Evolutionary conservation across 2,888 invertebrate genomes (phyloP), one percentile per base, ranked within the genome.

Genomic region (Malthinus flaveolus): DNA sequence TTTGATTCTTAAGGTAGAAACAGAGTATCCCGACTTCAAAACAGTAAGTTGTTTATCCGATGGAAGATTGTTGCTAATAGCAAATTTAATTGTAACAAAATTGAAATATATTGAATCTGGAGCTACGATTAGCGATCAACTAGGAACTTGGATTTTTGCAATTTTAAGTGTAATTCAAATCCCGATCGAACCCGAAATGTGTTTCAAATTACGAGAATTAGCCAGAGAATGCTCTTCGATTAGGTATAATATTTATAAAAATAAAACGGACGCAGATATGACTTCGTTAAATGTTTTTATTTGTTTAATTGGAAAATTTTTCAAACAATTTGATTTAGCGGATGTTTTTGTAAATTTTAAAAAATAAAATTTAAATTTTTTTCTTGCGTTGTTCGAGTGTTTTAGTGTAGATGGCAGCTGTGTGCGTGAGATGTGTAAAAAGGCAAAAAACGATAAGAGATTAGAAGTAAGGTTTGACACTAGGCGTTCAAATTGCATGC

Each of bases 241-340:
- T 31, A 56, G 77, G 50, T 71, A 73, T 4, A 68, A 74, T 52
- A 73, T 79, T 37, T 82, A 82, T 44, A 13, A 11, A 9, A 37
- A 48, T 47, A 42, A n/a, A 15, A 23, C n/a, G 2, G 1, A 8
- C 3, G 7, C 12, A 11, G 23, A 1, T 7, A 7, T 5, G 5
- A 76, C 79, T 46, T 83, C 87, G 7, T 73, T 89, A 36, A 91
- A 90, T 78, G 80, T 91, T 49, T 85, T 89, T 68, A 89, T 92
- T 71, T 90, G 90, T 75, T 78, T 92, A 64, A 86, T 91, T 44
- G 84, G 87, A 36, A 82, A 85, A 69, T 90, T 89, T 78, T 92
- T 89, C 78, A 83, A 85, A 63, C 91, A 93, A 75, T 79, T 83
- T 65, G 92, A 92, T 78, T 80, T 92, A 70, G 87, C 15, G 6